Evolutionary conservation across 2,113 vertebrate species (phyloP).

Genomic region (Meleagris gallopavo): DNA sequence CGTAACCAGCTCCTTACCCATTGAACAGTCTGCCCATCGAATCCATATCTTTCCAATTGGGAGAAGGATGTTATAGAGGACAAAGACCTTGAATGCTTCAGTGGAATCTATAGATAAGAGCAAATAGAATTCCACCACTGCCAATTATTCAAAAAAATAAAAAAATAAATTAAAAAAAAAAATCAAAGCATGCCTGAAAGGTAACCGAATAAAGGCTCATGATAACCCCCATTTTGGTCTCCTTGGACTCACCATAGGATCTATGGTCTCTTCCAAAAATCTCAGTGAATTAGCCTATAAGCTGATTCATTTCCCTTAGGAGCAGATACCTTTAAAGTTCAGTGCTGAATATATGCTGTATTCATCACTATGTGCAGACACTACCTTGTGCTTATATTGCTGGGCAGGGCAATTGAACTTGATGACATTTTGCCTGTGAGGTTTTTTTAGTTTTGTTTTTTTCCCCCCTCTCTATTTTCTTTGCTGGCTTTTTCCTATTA

Average conservation of each 20-base stretch:
- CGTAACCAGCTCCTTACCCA: too few species aligned
- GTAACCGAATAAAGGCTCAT: neutral
- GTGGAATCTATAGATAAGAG: neutral
- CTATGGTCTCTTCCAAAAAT: neutral
- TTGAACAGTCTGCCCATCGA: too few species aligned
- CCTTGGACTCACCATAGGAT: neutral
- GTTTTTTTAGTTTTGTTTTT: neutral
- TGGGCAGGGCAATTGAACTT: neutral
- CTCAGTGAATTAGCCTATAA: neutral
- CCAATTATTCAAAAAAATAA: neutral
- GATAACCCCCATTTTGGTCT: neutral
- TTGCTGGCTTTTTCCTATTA: neutral
- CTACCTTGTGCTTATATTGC: neutral
- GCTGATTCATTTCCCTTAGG: neutral
- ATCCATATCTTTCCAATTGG: too few species aligned
- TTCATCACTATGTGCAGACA: neutral
- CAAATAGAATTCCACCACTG: neutral
- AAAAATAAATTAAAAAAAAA: too few species aligned
- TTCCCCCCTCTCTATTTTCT: neutral
- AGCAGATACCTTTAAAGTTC: neutral
- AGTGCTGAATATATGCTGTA: neutral
- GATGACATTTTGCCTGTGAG: conserved; percentile 26
- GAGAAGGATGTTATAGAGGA: too few species aligned
- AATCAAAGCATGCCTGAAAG: neutral
- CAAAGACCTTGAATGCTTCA: neutral